Conservation (phyloP, 2,113 vertebrate species). For the Coturnix japonica region DNA sequence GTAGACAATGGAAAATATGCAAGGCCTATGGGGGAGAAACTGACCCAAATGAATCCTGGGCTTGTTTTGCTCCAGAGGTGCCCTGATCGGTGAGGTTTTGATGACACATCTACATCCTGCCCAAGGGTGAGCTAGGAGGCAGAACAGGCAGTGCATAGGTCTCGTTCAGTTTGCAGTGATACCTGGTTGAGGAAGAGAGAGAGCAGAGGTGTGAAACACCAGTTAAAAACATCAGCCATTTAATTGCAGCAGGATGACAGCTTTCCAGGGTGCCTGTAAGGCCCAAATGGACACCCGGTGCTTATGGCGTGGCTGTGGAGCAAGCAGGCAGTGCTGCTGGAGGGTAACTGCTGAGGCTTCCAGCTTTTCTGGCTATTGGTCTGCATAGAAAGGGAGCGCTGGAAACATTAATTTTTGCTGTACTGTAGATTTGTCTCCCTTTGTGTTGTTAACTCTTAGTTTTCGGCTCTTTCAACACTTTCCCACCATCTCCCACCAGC, state of each 20-base stretch:
- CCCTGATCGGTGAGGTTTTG: fast-evolving
- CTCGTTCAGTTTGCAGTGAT: neutral
- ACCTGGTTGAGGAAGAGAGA: neutral
- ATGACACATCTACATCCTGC: neutral
- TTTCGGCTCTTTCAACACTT: neutral
- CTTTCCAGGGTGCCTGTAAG: neutral
- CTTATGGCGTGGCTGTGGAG: neutral
- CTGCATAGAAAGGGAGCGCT: neutral
- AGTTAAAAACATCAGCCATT: neutral
- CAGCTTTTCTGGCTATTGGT: neutral
- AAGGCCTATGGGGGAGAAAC: neutral
- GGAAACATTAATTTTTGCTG: neutral
- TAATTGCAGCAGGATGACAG: neutral
- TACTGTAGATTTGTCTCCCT: neutral
- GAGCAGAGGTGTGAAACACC: neutral
- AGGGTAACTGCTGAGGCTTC: neutral
- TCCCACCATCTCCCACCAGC: neutral
- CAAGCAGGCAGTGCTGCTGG: neutral
- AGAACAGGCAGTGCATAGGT: neutral
- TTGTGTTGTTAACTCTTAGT: neutral
- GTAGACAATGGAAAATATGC: neutral
- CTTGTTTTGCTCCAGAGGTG: neutral
- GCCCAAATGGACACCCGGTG: fast-evolving
- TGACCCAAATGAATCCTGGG: neutral
- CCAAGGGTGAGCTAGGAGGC: neutral